Base-by-base conservation (phyloP, 1,140 invertebrate species). In the Chelonus insularis region DNA sequence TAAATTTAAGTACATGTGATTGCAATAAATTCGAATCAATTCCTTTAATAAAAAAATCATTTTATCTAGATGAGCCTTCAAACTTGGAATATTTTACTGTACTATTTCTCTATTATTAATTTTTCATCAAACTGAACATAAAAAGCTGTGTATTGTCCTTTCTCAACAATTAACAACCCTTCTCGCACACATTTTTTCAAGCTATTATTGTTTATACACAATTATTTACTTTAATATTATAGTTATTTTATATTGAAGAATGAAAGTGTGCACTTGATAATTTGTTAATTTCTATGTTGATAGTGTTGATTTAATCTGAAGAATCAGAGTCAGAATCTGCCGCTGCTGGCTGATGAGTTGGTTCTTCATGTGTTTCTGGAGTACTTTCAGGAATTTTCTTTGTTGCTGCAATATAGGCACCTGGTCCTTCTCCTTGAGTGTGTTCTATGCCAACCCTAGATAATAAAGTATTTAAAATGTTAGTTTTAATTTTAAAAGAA, bases 391-490 rank as follows among this genome's bases (percentile, higher is more conserved):
- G 75, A 12, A 80, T 78, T 59, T 76, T 76, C 25, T 78, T 80
- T 4, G 77, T 91, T 25, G 91, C 91, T 34, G 88, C 77, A 45
- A 90, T 78, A 75, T 94, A 94, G 41, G 91, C 89, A 63, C 87
- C 87, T 68, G 89, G 88, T 51, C 86, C 85, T 73, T 89, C 86
- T 3, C 89, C 91, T 67, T 89, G 86, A 48, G 89, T 91, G 68
- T 92, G 91, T 72, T 94, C 91, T 72, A 95, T 93, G 67, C 90
- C 91, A 70, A 94, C 90, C 70, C 91, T 93, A 71, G n/a, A n/a
- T n/a, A n/a, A n/a, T n/a, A n/a, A n/a, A n/a, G n/a, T n/a, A n/a
- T n/a, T n/a, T n/a, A n/a, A n/a, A n/a, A n/a, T n/a, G n/a, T n/a
- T n/a, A n/a, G n/a, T n/a, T n/a, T n/a, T n/a, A n/a, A n/a, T n/a